Evolutionary conservation across 2,113 vertebrate species (phyloP), one percentile per base, ranked within the genome.

Genomic region (Mesitornis unicolor): DNA sequence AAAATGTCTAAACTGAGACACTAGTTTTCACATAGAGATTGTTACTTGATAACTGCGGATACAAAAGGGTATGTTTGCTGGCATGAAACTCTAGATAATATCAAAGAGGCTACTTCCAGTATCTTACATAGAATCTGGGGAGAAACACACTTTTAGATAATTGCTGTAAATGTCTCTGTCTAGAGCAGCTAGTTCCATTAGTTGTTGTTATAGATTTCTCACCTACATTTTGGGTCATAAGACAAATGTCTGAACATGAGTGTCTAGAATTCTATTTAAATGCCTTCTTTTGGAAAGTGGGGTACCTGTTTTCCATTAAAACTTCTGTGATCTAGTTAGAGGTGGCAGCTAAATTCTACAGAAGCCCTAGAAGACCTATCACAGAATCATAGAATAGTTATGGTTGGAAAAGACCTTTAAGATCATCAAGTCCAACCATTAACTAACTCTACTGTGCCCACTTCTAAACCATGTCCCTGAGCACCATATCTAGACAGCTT

Each of bases 61-160:
- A 63, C 36, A 76, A 80, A 86, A 89, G 31, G 11, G 12, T 33
- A 12, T 6, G 10, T n/a, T 16, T 60, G 8, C 35, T 45, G 13
- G 12, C 19, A 42, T 36, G 48, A 91, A 84, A 64, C 53, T 70
- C 10, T 13, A 13, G 8, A 43, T 57, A 83, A 16, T 24, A 84
- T 38, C 35, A 51, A 74, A 57, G 12, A 82, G 8, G n/a, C 14
- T 88, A 47, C 43, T 82, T 82, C 8, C 42, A 74, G 36, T 43
- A 65, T 20, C 15, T 70, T 33, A 70, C 4, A 40, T 1, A 9
- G 57, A 88, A 90, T 9, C 12, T 61, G 31, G 18, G 54, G 56
- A 90, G n/a, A 92, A 53, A 60, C 38, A 36, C 24, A 21, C 56
- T 94, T 94, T 61, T 45, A 79, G 86, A 10, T 14, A 77, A 69